Base-by-base conservation (phyloP, 2,797 vertebrate species). In the Gouania willdenowi region DNA sequence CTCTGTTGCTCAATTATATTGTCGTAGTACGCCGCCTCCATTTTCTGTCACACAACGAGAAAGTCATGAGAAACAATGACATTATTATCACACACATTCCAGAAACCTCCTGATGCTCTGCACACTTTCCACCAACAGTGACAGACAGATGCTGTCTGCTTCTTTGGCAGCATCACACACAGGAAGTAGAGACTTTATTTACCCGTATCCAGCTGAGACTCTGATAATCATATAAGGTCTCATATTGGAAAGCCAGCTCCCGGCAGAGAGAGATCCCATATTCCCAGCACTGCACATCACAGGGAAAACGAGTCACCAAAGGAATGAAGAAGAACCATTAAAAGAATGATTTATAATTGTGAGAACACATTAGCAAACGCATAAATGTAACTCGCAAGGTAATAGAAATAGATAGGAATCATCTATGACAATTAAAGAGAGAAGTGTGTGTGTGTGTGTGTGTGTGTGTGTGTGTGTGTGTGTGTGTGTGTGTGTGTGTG, bases 141-240 rank as follows among this genome's bases (percentile, higher is more conserved):
- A 55, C 18, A 15, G 18, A 31, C 21, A 23, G 29, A 43, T 15
- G 34, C 36, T 39, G 24, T 19, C 39, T 28, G 26, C 41, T 41
- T 32, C 6, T n/a, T n/a, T n/a, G n/a, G n/a, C 37, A 33, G 42
- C 45, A 49, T 27, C 40, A 46, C 40, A 10, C 10, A 10, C 10
- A 26, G 34, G n/a, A n/a, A n/a, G n/a, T n/a, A n/a, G n/a, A n/a
- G n/a, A 45, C 38, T 45, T 45, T 37, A 83, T 95, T 87, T 50
- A 99, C 95, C 92, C 95, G 91, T 66, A 99, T 98, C 96, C 96
- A 99, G 89, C 97, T 99, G 83, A 99, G 94, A 75, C 97, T 98
- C 84, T 98, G 97, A 62, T 98, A 99, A 66, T 99, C 97, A 12
- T 98, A 99, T 69, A 99, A 89, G 16, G 85, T 92, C 86, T 98